Conservation (phyloP, 1,140 invertebrate species). For the Telenomus remus region DNA sequence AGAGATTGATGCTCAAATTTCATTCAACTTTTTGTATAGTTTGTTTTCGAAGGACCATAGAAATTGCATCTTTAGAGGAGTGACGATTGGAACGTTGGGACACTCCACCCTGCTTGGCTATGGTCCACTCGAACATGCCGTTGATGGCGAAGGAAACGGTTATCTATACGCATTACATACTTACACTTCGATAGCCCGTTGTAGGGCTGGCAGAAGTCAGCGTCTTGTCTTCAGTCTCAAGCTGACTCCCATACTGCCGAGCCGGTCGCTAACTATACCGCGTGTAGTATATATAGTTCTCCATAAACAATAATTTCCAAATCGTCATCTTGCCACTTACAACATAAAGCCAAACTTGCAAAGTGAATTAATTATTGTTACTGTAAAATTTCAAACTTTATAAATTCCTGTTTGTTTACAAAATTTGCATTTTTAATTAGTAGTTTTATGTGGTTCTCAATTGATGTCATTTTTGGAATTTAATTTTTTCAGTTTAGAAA, state of each 20-base stretch:
- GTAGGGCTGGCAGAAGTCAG: constrained; percentile 67
- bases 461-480: no score
- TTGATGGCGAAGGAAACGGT: constrained; percentile 60
- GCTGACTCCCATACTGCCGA: constrained; percentile 53
- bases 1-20: no score
- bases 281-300: constrained; percentile 31
- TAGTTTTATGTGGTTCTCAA: no score
- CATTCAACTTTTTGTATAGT: no score
- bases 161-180: constrained; percentile 61
- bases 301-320: no score
- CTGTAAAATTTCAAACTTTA: no score
- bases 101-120: constrained; percentile 55
- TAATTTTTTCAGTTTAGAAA: no score
- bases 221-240: constrained; percentile 65
- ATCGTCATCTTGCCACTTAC: background rate
- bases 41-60: no score
- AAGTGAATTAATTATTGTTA: no score
- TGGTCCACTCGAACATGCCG: constrained; percentile 63
- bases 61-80: constrained; percentile 10
- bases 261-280: constrained; percentile 42
- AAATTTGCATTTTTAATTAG: no score
- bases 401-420: no score
- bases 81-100: background rate
- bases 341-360: no score
- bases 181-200: constrained; percentile 60